Evolutionary conservation across 2,797 vertebrate genomes (phyloP).

Genomic region (Sebastes vulpes): DNA sequence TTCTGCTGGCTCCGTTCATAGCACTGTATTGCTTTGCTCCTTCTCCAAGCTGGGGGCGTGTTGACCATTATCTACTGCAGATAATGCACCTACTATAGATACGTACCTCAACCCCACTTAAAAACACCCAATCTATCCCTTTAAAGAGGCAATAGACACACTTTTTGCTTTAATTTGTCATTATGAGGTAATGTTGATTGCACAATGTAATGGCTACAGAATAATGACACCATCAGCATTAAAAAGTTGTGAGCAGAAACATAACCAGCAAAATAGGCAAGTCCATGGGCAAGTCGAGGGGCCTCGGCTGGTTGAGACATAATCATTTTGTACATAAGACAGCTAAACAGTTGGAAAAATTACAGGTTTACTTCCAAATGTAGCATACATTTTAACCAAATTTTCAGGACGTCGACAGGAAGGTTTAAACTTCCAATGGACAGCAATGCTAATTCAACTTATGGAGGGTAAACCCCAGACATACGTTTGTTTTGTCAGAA

Average conservation of each 20-base stretch:
- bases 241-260: neutral
- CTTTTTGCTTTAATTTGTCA: no score
- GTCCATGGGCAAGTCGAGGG: neutral
- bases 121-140: no score
- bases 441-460: neutral
- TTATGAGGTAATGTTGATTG: neutral
- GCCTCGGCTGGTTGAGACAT: neutral
- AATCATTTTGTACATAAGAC: neutral
- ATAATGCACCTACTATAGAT: no score
- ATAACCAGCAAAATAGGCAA: neutral
- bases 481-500: neutral
- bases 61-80: no score
- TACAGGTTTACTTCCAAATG: neutral
- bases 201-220: neutral
- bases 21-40: no score
- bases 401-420: neutral
- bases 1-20: no score
- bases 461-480: neutral
- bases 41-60: no score
- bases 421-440: neutral
- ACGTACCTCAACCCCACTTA: no score
- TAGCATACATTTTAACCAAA: neutral
- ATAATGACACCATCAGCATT: neutral
- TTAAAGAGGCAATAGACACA: no score
- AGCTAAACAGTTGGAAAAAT: neutral